Base-by-base conservation (phyloP, 2,888 invertebrate genomes). In the Rhamphomyia laevipes region DNA sequence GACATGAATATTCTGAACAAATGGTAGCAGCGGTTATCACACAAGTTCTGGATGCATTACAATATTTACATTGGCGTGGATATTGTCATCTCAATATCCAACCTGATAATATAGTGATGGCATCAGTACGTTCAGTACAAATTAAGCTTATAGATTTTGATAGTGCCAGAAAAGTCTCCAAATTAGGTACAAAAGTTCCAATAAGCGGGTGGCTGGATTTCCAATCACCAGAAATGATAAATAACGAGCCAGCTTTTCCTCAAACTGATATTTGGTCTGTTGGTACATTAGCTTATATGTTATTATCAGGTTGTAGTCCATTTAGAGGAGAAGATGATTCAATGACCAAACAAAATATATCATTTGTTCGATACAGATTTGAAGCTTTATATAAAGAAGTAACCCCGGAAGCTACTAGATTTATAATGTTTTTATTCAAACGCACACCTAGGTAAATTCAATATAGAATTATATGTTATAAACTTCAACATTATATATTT, bases 201-300 rank as follows among this genome's bases (percentile, higher is more conserved):
- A 74, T 80, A 55, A 75, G 80, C 40, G 86, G 86, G 3, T 78
- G 84, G 59, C 74, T 81, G 42, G 90, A 91, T 62, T 92, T 68
- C 56, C 67, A 66, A 80, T 86, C 95, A 9, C 95, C 95, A 0
- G 95, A 96, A 71, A 81, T 93, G 53, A 72, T 93, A 44, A 81
- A 81, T 63, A 86, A 90, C 64, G 93, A 94, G 69, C 81, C 86
- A 7, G 86, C 91, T 31, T 87, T 83, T 68, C 86, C 86, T 2
- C 89, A 91, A 67, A 86, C 90, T 4, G 99, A 99, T 71, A 83
- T 97, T 60, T 99, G 97, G 99, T 86, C 90, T 17, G 78, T 97
- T 46, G 97, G 95, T 47, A 90, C 90, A 12, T 73, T 97, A 7
- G 77, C 90, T 1, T 99, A 97, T 73, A 77, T 95, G 41, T 77